These are phyloP conservation scores for Nomada flava DNA, from an alignment of 2,888 invertebrate species.

Conservation along the genomic window DNA sequence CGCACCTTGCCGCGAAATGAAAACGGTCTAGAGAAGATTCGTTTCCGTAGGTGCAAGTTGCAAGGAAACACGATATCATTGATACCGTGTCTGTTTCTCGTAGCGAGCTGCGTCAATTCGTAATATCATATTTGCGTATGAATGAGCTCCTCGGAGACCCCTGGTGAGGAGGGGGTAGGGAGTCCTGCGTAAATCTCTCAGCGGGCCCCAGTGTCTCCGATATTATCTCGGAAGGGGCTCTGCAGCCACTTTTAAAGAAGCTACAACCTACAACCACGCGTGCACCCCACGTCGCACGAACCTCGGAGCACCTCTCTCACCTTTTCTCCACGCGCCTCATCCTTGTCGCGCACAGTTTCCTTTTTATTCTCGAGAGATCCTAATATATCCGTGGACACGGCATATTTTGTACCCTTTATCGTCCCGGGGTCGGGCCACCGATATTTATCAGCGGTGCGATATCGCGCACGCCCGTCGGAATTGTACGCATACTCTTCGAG, in stretches of 20 bases:
- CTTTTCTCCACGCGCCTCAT: slow-evolving; percentile 16
- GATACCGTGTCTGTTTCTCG: slow-evolving; percentile 64
- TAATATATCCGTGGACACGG: slow-evolving; percentile 70
- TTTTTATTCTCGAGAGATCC: slow-evolving; percentile 65
- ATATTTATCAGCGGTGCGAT: slow-evolving; percentile 68
- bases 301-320: slow-evolving; percentile 19
- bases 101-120: slow-evolving; percentile 69
- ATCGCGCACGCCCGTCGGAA: slow-evolving; percentile 55
- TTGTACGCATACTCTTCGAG: slow-evolving; percentile 40
- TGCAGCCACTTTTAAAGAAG: slow-evolving; percentile 69
- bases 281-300: slow-evolving; percentile 57
- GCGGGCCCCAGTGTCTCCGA: slow-evolving; percentile 78
- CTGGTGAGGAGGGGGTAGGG: slow-evolving; percentile 50
- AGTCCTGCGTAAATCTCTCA: slow-evolving; percentile 79
- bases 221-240: slow-evolving; percentile 73
- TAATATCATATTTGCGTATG: slow-evolving; percentile 82
- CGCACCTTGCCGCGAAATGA: slow-evolving; percentile 6
- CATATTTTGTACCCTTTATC: slow-evolving; percentile 72
- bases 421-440: slow-evolving; percentile 56
- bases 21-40: not conserved
- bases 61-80: slow-evolving; percentile 71
- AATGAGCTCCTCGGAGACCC: slow-evolving; percentile 73
- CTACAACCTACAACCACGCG: slow-evolving; percentile 52
- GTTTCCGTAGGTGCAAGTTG: slow-evolving; percentile 55
- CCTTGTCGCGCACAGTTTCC: slow-evolving; percentile 38